Evolutionary conservation across 2,113 vertebrate species (phyloP), one percentile per base, ranked within the genome.

Genomic region (Vulpes lagopus): DNA sequence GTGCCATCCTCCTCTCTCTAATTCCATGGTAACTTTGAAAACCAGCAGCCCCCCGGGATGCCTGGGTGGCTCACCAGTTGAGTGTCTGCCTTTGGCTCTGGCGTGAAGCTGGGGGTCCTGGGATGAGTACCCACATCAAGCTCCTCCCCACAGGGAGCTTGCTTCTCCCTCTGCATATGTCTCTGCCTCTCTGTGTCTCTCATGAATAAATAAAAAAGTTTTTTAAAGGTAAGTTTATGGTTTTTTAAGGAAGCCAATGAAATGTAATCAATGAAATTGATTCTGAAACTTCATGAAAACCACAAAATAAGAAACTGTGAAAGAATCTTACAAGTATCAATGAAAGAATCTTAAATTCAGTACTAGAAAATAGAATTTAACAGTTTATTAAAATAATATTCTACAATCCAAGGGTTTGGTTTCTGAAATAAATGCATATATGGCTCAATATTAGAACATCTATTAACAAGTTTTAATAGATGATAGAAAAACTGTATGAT

Each of bases 11-110:
- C 38, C 25, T 86, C 53, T 86, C 23, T 76, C 74, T n/a, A 96
- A 73, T 85, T 93, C 51, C 73, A 91, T 22, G 25, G 20, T 93
- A 92, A 17, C 65, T n/a, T 86, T 91, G 86, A 78, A 96, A 91
- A 59, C 11, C n/a, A 91, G 1, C 23, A 92, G 69, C 25, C 10
- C 76, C 30, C 43, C 43, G 6, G 43, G 43, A 43, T 43, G 43
- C 43, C 43, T 43, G 43, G 43, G 43, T 43, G 43, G 43, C 43
- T 43, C 43, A 43, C 5, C 43, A 43, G 43, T 43, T 43, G 43
- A 43, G 43, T 43, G 43, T 43, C 43, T 43, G 43, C 43, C 43
- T 43, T 43, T 43, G 6, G 43, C 43, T 43, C 43, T 43, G 43
- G 43, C 43, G 5, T 43, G 43, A 43, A 6, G 43, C 43, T 43